Evolutionary conservation across 2,113 vertebrate genomes (phyloP).

Genomic region (Sardina pilchardus): DNA sequence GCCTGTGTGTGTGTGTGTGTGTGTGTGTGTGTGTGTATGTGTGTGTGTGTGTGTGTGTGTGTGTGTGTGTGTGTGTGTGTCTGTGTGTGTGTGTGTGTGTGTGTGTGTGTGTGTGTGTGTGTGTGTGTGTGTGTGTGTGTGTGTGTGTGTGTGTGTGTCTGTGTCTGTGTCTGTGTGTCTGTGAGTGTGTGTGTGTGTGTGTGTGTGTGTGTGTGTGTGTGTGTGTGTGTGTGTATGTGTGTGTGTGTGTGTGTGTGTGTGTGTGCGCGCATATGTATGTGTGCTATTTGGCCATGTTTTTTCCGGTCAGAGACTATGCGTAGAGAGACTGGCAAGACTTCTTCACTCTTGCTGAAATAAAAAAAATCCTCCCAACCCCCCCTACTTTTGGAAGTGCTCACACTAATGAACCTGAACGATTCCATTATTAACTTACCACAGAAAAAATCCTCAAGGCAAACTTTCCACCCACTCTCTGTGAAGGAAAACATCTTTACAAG

Average conservation of each 20-base stretch:
- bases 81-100: slow-evolving; percentile 21
- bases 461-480: slow-evolving; percentile 68
- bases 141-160: slow-evolving; percentile 23
- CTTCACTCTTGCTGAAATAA: slow-evolving; percentile 60
- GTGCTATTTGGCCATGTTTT: background rate
- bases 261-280: slow-evolving; percentile 23
- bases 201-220: no score
- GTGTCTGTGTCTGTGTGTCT: no score
- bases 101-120: slow-evolving; percentile 24
- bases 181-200: no score
- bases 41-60: slow-evolving; percentile 29
- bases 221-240: slow-evolving; percentile 23
- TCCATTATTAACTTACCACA: slow-evolving; percentile 82
- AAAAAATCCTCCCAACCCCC: slow-evolving; percentile 56
- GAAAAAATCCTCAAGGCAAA: slow-evolving; percentile 71
- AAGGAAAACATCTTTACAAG: slow-evolving; percentile 81
- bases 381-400: slow-evolving; percentile 71
- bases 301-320: slow-evolving; percentile 34
- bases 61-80: slow-evolving; percentile 18
- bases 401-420: slow-evolving; percentile 79
- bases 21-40: slow-evolving; percentile 25
- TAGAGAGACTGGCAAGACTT: slow-evolving; percentile 33
- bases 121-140: slow-evolving; percentile 29
- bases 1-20: slow-evolving; percentile 18
- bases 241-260: slow-evolving; percentile 23